Percentiles rank a stretch among this genome's conserved stretches.
Conservation (phyloP, 2,797 vertebrate genomes). For the Linurgus olivaceus region DNA sequence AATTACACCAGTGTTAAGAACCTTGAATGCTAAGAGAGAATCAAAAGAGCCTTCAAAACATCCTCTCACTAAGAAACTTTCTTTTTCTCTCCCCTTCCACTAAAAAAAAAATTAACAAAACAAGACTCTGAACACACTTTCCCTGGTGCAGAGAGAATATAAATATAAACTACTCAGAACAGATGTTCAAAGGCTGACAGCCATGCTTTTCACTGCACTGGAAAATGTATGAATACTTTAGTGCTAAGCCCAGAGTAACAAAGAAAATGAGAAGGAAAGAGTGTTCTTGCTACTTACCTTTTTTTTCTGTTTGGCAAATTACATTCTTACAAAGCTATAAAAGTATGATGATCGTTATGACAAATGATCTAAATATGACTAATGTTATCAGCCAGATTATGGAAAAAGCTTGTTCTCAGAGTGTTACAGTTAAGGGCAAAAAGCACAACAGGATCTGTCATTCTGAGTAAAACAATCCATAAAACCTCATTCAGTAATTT, state of each 20-base stretch:
- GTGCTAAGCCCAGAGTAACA: neutral
- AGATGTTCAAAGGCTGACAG: slow-evolving; percentile 27
- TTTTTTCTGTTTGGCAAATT: neutral
- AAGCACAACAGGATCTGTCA: slow-evolving; percentile 33
- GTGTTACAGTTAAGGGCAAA: neutral
- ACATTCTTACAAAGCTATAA: neutral
- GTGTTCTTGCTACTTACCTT: neutral
- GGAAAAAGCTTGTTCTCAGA: slow-evolving; percentile 1
- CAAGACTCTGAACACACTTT: neutral
- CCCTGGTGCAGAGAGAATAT: neutral
- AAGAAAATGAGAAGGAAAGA: neutral
- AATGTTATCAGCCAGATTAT: neutral
- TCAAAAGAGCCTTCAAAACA: neutral
- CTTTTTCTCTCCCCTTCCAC: neutral
- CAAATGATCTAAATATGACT: slow-evolving; percentile 15
- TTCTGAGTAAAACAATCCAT: neutral
- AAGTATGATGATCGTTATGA: neutral
- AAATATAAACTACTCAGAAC: slow-evolving; percentile 5
- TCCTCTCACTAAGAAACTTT: neutral
- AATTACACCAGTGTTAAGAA: neutral
- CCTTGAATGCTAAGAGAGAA: neutral
- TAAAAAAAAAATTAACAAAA: neutral
- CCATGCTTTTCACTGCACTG: neutral
- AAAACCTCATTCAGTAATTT: slow-evolving; percentile 33
- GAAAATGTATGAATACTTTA: neutral